Evolutionary conservation across 2,888 invertebrate genomes (phyloP).

Genomic region (Andrena dorsata): DNA sequence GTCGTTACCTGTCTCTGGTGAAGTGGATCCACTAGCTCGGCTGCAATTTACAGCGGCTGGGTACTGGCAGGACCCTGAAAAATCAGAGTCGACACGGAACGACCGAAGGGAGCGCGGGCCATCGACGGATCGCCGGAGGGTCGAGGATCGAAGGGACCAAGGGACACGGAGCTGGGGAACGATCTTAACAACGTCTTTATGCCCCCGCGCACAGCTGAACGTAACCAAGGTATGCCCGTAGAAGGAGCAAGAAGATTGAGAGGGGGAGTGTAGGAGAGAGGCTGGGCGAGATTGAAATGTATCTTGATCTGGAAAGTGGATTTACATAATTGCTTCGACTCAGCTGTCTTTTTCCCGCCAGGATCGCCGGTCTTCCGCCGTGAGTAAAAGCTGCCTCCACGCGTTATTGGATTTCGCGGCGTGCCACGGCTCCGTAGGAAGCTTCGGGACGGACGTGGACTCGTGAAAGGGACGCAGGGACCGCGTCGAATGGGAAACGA

Average conservation of each 20-base stretch:
- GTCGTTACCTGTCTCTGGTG: no score
- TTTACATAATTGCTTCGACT: conserved; percentile 81
- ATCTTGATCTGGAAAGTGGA: conserved; percentile 77
- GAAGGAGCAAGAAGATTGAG: conserved; percentile 1
- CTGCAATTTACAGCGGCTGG: no score
- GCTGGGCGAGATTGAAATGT: conserved; percentile 74
- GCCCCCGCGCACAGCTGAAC: conserved; percentile 37
- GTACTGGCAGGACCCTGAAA: no score
- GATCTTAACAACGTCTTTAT: conserved; percentile 63
- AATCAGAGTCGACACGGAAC: no score
- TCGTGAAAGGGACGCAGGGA: no score
- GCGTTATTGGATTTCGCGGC: conserved; percentile 73
- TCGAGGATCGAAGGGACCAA: no score
- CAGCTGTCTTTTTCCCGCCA: conserved; percentile 64
- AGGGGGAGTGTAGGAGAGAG: not conserved
- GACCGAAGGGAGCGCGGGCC: no score
- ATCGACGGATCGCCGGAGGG: no score
- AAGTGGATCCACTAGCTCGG: no score
- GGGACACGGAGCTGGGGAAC: conserved; percentile 2
- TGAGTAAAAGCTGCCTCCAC: conserved; percentile 40
- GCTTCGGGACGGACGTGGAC: no score
- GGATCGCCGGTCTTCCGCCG: conserved; percentile 38
- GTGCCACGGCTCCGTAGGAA: no score
- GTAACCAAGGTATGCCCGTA: conserved; percentile 30
- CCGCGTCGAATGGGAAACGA: no score